A percentile compares a stretch with the other conserved stretches of the same genome.
Evolutionary conservation across 53 echinoderm and acorn worm species (phyloP).

Genomic region (Patiria pectinifera): DNA sequence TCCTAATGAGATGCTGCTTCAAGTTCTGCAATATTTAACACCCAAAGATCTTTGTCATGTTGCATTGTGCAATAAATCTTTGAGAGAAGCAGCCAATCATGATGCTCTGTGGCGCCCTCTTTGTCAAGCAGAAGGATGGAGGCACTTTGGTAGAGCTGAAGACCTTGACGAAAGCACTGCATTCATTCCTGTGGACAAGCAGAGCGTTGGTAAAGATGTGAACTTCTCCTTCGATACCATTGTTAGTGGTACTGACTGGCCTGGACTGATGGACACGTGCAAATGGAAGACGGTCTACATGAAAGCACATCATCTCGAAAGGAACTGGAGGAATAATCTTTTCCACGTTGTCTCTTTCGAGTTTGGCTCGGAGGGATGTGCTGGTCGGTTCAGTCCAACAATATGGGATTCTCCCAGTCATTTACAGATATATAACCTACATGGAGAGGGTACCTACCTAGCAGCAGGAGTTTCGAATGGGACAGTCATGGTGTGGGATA

Average conservation of each 20-base stretch:
- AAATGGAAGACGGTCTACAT: slow-evolving; percentile 1
- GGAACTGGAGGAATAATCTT: neutral
- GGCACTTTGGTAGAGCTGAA: neutral
- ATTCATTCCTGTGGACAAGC: neutral
- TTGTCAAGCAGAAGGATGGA: neutral
- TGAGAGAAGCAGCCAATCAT: neutral
- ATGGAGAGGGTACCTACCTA: neutral
- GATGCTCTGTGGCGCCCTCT: neutral
- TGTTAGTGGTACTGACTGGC: neutral
- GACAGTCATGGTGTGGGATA: neutral
- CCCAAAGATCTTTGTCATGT: neutral
- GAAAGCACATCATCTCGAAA: neutral
- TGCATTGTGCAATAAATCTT: neutral
- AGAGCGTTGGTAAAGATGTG: neutral
- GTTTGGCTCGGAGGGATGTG: neutral
- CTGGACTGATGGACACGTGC: neutral
- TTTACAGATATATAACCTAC: neutral
- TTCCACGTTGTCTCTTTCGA: neutral
- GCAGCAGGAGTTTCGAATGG: neutral
- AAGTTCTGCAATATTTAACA: neutral
- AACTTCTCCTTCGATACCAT: neutral
- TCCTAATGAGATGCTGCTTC: neutral
- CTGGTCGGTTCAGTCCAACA: neutral
- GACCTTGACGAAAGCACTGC: neutral
- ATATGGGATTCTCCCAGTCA: neutral